phyloP scores from a whole-genome alignment of 2,888 invertebrate genomes.

The Chouioia cunea region DNA sequence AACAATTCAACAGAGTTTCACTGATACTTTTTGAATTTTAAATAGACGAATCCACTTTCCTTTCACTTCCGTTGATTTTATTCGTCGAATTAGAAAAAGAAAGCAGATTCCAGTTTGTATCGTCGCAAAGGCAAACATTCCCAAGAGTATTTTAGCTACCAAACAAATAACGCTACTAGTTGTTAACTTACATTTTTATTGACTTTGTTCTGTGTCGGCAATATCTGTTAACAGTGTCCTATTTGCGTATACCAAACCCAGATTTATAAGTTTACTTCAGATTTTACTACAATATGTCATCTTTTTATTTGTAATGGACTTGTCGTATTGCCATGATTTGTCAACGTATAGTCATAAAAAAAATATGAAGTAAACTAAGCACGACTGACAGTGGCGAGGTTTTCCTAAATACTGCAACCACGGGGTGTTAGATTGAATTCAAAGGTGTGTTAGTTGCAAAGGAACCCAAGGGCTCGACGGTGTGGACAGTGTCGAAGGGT shows the following conservation, averaged over 20 bases:
- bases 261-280: slow-evolving; percentile 31
- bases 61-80: too few relatives aligned
- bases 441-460: slow-evolving; percentile 54
- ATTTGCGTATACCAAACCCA: slow-evolving; percentile 31
- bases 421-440: slow-evolving; percentile 50
- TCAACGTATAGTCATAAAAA: neutral
- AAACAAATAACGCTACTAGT: slow-evolving; percentile 14
- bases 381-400: slow-evolving; percentile 40
- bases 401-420: slow-evolving; percentile 55
- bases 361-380: slow-evolving; percentile 34
- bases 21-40: too few relatives aligned
- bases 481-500: slow-evolving; percentile 37
- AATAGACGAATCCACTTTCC: too few relatives aligned
- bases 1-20: too few relatives aligned
- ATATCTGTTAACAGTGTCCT: slow-evolving; percentile 22
- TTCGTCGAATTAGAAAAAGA: too few relatives aligned
- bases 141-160: slow-evolving; percentile 8
- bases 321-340: neutral
- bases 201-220: slow-evolving; percentile 19
- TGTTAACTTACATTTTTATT: slow-evolving; percentile 37
- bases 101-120: too few relatives aligned
- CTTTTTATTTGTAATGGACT: neutral
- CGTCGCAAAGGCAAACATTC: neutral
- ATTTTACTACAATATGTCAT: slow-evolving; percentile 7
- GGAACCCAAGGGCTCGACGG: slow-evolving; percentile 44